Evolutionary conservation across 2,888 invertebrate genomes (phyloP).

Genomic region (Oxystoma pomonae): DNA sequence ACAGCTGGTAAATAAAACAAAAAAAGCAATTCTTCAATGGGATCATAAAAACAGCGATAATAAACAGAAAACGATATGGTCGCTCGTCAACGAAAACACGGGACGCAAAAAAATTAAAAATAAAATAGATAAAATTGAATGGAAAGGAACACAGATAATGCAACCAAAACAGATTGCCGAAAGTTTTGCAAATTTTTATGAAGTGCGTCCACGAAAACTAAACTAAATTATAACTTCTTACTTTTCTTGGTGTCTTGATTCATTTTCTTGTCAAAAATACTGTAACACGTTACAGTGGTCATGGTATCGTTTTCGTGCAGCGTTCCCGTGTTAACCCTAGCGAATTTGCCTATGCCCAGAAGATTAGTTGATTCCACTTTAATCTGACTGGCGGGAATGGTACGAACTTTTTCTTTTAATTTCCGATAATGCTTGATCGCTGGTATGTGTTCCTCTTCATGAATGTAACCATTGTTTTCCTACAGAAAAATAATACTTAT

Average conservation of each 20-base stretch:
- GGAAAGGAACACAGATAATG: no score
- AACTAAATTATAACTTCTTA: no score
- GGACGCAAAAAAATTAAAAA: no score
- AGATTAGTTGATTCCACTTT: constrained; percentile 64
- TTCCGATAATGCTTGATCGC: constrained; percentile 68
- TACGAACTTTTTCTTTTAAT: constrained; percentile 71
- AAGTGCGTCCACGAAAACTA: no score
- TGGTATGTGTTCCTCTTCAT: constrained; percentile 61
- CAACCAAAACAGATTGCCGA: no score
- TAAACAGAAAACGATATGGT: no score
- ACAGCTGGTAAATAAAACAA: no score
- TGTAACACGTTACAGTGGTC: constrained; percentile 59
- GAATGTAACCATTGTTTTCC: constrained; percentile 74
- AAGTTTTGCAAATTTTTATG: no score
- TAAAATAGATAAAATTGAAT: no score
- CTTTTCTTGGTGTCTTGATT: constrained; percentile 36
- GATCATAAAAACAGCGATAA: no score
- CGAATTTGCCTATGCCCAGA: constrained; percentile 72
- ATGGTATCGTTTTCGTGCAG: constrained; percentile 59
- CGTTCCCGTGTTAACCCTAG: constrained; percentile 69
- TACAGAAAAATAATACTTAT: constrained; percentile 30
- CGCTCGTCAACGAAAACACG: no score
- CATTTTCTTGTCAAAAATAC: constrained; percentile 56
- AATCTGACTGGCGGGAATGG: constrained; percentile 66
- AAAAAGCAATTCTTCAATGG: no score